These are phyloP conservation scores for Lagria hirta DNA, from an alignment of 2,888 invertebrate genomes.

Conservation along the genomic window DNA sequence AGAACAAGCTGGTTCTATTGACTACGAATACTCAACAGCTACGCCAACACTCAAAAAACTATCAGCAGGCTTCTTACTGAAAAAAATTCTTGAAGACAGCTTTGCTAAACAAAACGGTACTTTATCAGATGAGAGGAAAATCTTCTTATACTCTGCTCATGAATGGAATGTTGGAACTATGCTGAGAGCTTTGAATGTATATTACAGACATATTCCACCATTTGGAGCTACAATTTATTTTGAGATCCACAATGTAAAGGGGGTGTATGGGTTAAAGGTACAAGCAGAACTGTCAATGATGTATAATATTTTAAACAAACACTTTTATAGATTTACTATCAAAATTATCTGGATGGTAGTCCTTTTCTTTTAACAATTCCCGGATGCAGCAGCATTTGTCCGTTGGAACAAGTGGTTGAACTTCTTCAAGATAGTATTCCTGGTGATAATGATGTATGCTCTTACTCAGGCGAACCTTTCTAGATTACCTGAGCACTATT, in stretches of 20 bases:
- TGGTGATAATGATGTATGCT: conserved; percentile 6
- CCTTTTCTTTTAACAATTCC: conserved; percentile 18
- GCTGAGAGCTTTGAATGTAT: conserved; percentile 37
- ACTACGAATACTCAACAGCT: conserved; percentile 47
- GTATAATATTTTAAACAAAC: background rate
- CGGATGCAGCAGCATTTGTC: conserved; percentile 14
- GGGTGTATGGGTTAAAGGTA: conserved; percentile 33
- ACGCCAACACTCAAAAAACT: conserved; percentile 34
- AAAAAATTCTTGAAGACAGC: conserved; percentile 44
- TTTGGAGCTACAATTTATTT: conserved; percentile 44
- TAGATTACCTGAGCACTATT: too few species aligned
- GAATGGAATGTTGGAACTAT: conserved; percentile 46
- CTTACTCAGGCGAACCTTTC: conserved; percentile 3
- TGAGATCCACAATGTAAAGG: conserved; percentile 39
- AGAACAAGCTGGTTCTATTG: conserved; percentile 44
- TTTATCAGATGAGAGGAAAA: conserved; percentile 37
- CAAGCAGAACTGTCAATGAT: too few species aligned
- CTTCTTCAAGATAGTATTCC: conserved; percentile 14
- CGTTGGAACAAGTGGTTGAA: conserved; percentile 5
- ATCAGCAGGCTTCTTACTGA: conserved; percentile 39
- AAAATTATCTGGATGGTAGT: conserved; percentile 6
- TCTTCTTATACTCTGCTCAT: conserved; percentile 47
- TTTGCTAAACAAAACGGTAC: conserved; percentile 36
- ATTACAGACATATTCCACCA: conserved; percentile 41
- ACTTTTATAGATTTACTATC: conserved; percentile 17